These are phyloP conservation scores for Rotaria socialis DNA, from an alignment of 2,888 invertebrate genomes.

Conservation along the genomic window DNA sequence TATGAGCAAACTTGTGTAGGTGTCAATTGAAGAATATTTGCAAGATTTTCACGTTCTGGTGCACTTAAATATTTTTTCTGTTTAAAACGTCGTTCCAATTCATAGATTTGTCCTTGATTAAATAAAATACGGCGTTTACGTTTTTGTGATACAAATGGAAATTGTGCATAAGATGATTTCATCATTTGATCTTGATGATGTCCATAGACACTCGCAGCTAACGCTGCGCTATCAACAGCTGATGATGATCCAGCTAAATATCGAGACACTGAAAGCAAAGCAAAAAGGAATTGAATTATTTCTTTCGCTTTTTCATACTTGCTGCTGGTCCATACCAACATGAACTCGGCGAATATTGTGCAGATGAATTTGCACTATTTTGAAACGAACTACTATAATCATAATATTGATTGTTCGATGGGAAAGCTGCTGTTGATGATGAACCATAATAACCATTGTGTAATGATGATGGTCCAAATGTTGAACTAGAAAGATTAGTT, in stretches of 20 bases:
- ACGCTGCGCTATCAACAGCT: constrained; percentile 1
- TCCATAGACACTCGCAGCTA: not conserved
- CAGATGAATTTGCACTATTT: not conserved
- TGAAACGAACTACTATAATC: not conserved
- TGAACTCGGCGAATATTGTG: not conserved
- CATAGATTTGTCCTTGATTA: constrained; percentile 96
- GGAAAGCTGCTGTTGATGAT: not conserved
- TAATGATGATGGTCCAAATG: not conserved
- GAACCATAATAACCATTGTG: not conserved
- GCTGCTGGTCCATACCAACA: constrained; percentile 36
- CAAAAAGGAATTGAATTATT: too few species aligned
- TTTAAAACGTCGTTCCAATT: constrained; percentile 89
- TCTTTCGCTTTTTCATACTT: not conserved
- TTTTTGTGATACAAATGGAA: constrained; percentile 48
- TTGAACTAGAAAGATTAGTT: not conserved
- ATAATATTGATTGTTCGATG: not conserved
- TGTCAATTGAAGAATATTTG: constrained; percentile 86
- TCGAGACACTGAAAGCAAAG: not conserved
- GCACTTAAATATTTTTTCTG: constrained; percentile 95
- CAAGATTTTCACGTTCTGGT: constrained; percentile 90
- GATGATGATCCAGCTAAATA: constrained; percentile 20
- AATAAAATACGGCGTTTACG: constrained; percentile 89
- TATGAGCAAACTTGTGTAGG: constrained; percentile 72
- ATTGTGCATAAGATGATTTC: constrained; percentile 37
- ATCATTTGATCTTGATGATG: constrained; percentile 22